Percentiles rank a stretch among this genome's conserved stretches.
Conservation (phyloP, 2,113 vertebrate genomes). For the Ifrita kowaldi region DNA sequence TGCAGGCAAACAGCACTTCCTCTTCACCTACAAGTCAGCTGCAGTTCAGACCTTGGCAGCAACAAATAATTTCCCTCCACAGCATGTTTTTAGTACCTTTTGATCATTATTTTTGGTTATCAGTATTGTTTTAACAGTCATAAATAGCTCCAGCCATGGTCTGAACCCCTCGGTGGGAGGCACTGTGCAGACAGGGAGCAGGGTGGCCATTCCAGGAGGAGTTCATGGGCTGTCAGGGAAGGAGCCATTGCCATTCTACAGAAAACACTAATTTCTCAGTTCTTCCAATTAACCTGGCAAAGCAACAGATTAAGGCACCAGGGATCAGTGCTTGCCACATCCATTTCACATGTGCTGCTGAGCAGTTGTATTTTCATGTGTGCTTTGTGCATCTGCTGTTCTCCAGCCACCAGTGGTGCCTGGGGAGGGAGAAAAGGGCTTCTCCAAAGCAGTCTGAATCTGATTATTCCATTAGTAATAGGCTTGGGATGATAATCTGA, state of each 20-base stretch:
- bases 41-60: not conserved
- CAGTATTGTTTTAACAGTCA: not conserved
- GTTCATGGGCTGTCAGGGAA: not conserved
- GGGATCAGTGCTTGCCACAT: not conserved
- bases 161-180: fast-evolving
- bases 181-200: not conserved
- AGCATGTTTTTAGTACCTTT: not conserved
- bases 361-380: not conserved
- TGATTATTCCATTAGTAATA: not conserved
- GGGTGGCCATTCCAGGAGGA: not conserved
- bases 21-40: not conserved
- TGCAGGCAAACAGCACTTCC: not conserved
- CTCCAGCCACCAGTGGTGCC: not conserved
- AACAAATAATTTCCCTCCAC: not conserved
- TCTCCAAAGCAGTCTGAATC: not conserved
- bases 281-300: not conserved
- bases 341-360: not conserved
- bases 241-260: not conserved
- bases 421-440: not conserved
- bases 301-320: not conserved
- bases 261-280: not conserved
- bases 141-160: not conserved
- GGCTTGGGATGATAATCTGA: not conserved
- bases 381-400: not conserved
- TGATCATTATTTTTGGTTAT: not conserved